Evolutionary conservation across 2,888 invertebrate species (phyloP).

Genomic region (Amiota mariae): DNA sequence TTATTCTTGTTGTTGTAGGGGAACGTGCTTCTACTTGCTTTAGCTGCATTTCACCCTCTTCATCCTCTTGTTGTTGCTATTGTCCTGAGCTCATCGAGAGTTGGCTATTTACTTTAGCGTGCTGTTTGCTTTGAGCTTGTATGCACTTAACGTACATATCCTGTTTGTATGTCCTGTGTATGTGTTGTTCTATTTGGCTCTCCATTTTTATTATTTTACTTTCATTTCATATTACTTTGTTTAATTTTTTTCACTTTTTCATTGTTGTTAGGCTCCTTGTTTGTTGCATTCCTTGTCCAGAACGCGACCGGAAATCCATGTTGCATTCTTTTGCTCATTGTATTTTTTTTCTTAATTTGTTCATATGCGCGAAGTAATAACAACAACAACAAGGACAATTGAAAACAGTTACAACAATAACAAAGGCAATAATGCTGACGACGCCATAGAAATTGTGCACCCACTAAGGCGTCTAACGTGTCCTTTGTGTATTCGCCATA

Average conservation of each 20-base stretch:
- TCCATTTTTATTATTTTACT: conserved; percentile 15
- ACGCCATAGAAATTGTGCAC: not conserved
- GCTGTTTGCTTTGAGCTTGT: conserved; percentile 26
- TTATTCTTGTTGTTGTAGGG: not conserved
- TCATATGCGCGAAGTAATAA: conserved; percentile 37
- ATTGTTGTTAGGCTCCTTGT: not conserved
- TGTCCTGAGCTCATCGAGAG: not conserved
- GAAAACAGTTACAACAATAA: not conserved
- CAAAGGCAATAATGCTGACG: not conserved
- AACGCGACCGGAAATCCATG: conserved; percentile 17
- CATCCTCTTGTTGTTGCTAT: not conserved
- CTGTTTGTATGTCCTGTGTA: not conserved
- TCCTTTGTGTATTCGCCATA: conserved; percentile 21
- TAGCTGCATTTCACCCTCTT: conserved; percentile 6
- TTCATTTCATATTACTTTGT: conserved; percentile 24
- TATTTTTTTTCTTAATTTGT: conserved; percentile 54
- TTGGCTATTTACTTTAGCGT: conserved; percentile 28
- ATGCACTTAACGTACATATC: conserved; percentile 18
- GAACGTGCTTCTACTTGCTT: conserved; percentile 20
- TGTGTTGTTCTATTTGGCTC: conserved; percentile 4
- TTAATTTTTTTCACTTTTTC: conserved; percentile 22
- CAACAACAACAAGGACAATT: conserved; percentile 12
- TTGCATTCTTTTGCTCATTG: not conserved
- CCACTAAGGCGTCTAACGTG: conserved; percentile 7
- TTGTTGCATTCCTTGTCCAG: conserved; percentile 5